Conservation (phyloP, 2,797 vertebrate genomes). For the Lateolabrax maculatus region DNA sequence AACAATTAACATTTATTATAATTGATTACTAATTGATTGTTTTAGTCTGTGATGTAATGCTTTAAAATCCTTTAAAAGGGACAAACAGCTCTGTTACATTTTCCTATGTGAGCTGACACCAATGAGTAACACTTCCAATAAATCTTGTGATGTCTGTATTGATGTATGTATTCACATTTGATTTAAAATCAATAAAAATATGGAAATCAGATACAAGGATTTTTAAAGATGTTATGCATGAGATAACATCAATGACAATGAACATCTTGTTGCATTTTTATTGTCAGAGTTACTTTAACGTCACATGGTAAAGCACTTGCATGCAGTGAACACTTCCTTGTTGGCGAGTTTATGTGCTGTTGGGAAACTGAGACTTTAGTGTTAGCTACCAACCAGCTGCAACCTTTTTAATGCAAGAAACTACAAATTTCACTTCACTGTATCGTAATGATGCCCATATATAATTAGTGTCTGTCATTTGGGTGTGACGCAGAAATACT, state of each 20-base stretch:
- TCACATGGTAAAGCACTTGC: neutral
- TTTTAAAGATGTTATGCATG: neutral
- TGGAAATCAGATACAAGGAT: neutral
- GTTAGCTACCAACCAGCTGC: neutral
- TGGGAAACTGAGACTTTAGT: neutral
- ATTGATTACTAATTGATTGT: neutral
- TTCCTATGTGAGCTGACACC: neutral
- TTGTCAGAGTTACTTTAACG: neutral
- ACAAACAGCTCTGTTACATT: neutral
- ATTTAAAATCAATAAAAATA: neutral
- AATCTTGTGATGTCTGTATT: neutral
- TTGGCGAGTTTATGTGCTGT: conserved; percentile 16
- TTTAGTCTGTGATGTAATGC: neutral
- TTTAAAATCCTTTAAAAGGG: conserved; percentile 4
- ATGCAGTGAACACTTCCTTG: neutral
- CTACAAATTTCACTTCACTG: neutral
- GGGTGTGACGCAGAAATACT: neutral
- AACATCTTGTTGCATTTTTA: neutral
- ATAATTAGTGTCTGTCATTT: neutral
- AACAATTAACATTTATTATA: neutral
- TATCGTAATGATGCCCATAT: neutral
- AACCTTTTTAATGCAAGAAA: neutral
- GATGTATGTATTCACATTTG: neutral
- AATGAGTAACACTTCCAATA: conserved; percentile 29
- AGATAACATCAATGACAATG: neutral